Base-by-base conservation (phyloP, 2,113 vertebrate genomes). In the Oryzias curvinotus region DNA sequence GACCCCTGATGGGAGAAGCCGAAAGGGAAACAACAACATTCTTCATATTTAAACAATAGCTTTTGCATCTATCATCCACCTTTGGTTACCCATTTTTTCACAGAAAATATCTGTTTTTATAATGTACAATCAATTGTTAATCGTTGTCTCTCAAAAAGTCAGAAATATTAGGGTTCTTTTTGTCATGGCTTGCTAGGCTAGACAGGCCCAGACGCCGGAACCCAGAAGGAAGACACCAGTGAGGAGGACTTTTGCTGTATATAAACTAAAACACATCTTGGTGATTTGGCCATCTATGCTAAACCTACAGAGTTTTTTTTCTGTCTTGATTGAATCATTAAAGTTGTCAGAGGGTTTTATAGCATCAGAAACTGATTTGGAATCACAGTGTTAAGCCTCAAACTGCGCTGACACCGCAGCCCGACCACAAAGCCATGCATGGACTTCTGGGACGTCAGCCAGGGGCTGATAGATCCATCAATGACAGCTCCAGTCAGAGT, bases 391-490 rank as follows among this genome's bases (percentile, higher is more conserved):
- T 58, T 58, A 62, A 75, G 63, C 65, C 70, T 88, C 84, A 79
- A 74, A 77, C 81, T 48, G 83, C 67, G 79, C 55, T 4, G 7
- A 30, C n/a, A n/a, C n/a, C n/a, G n/a, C 79, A 79, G 71, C 75
- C 61, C 57, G 7, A 81, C 58, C 79, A 70, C 74, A 75, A 66
- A 73, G 69, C 77, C 77, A 46, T 41, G 56, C 77, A 46, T 41
- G 56, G 70, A 75, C 81, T 72, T 68, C 65, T 74, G 83, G 85
- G 74, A 80, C 28, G 19, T 14, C 16, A 25, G 79, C 74, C 83
- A 84, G 77, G 28, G 71, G 56, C 68, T 86, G 84, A 86, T 83
- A 81, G 86, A 85, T 70, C 62, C 79, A 67, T 88, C 84, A 83
- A 57, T 75, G 82, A 83, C 73, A 47, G 25, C 15, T 78, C 19